Percentiles rank a stretch among this genome's conserved stretches.
phyloP scores from a whole-genome alignment of 2,888 invertebrate species.

The Tachina fera region DNA sequence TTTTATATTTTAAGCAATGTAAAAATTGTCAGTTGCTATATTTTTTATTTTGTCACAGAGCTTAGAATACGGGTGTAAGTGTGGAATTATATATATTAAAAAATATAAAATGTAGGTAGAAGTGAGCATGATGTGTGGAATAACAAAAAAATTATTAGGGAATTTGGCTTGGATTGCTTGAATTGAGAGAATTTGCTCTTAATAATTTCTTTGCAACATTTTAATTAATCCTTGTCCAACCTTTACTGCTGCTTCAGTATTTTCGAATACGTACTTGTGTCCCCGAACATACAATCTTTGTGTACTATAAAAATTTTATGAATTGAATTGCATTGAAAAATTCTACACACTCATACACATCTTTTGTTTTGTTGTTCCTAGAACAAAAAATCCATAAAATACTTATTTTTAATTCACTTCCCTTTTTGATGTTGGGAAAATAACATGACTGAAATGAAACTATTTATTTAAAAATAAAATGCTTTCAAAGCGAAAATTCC shows the following conservation, averaged over 20 bases:
- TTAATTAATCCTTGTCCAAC: too few species aligned
- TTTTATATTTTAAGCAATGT: too few species aligned
- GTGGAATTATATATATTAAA: too few species aligned
- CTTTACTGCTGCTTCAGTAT: neutral
- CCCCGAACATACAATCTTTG: neutral
- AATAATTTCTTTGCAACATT: too few species aligned
- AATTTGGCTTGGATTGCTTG: too few species aligned
- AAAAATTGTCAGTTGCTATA: too few species aligned
- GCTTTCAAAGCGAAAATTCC: slow-evolving; percentile 26
- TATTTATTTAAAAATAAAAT: slow-evolving; percentile 50
- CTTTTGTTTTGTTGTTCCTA: neutral
- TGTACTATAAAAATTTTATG: slow-evolving; percentile 13
- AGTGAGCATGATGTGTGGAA: too few species aligned
- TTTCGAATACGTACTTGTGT: neutral
- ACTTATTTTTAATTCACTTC: neutral
- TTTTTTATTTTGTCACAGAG: too few species aligned
- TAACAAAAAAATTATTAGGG: too few species aligned
- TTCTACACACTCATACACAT: neutral
- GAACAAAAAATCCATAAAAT: neutral
- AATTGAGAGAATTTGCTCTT: too few species aligned
- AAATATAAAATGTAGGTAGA: too few species aligned
- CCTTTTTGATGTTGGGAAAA: neutral
- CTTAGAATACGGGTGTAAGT: too few species aligned
- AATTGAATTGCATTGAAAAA: slow-evolving; percentile 5
- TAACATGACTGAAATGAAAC: slow-evolving; percentile 17